Evolutionary conservation across 2,888 invertebrate genomes (phyloP).

Genomic region (Mellilla xanthometata): DNA sequence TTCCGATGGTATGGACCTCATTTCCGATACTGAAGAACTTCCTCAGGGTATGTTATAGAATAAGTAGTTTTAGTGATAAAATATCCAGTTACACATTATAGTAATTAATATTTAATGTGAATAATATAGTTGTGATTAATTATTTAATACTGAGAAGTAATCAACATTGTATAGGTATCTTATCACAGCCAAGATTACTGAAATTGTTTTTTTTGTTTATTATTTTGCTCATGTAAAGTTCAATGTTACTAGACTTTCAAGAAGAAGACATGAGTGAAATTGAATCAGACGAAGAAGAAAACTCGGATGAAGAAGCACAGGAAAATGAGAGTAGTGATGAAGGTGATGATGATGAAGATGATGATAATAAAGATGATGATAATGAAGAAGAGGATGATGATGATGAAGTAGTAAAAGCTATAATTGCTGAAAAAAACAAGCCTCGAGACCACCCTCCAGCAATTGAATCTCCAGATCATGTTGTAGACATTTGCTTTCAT

Average conservation of each 20-base stretch:
- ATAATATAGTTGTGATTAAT: too few relatives aligned
- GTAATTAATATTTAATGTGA: too few relatives aligned
- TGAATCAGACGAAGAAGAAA: conserved; percentile 20
- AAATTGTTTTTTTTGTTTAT: too few relatives aligned
- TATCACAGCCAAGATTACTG: too few relatives aligned
- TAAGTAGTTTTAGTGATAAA: too few relatives aligned
- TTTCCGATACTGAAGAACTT: conserved; percentile 30
- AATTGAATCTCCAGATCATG: conserved; percentile 88
- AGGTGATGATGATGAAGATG: too few relatives aligned
- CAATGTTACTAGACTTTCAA: conserved; percentile 28
- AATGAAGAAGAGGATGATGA: conserved; percentile 80
- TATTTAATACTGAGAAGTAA: too few relatives aligned
- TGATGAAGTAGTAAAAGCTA: conserved; percentile 90
- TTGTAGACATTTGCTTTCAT: conserved; percentile 87
- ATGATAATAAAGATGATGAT: conserved; percentile 28
- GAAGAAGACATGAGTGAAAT: conserved; percentile 40
- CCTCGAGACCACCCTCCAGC: conserved; percentile 89
- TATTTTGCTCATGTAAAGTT: too few relatives aligned
- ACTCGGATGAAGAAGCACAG: conserved; percentile 19
- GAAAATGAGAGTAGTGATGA: too few relatives aligned
- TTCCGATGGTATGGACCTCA: conserved; percentile 52
- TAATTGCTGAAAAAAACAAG: conserved; percentile 86
- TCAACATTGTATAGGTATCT: too few relatives aligned
- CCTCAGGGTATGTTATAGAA: too few relatives aligned
- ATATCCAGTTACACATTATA: too few relatives aligned